These are phyloP conservation scores for Oncorhynchus gorbuscha DNA, from an alignment of 2,113 vertebrate species.

Conservation along the genomic window DNA sequence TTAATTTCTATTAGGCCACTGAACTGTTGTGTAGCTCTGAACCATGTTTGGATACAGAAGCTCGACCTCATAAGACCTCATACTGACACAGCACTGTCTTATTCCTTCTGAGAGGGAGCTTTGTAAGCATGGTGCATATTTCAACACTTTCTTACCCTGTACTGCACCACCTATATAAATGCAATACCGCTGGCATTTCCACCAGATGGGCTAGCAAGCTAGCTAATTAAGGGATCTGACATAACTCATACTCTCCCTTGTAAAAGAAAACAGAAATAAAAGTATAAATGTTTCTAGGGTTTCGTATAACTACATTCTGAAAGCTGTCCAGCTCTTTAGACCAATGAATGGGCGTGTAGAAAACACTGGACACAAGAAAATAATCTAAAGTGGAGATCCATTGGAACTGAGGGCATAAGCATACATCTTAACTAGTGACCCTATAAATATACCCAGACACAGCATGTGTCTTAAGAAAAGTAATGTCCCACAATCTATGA, in stretches of 20 bases:
- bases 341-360: slow-evolving; percentile 40
- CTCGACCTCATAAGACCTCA: slow-evolving; percentile 23
- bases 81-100: slow-evolving; percentile 9
- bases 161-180: slow-evolving; percentile 59
- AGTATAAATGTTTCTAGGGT: slow-evolving; percentile 55
- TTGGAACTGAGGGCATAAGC: slow-evolving; percentile 55
- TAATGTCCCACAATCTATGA: slow-evolving; percentile 71
- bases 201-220: slow-evolving; percentile 46
- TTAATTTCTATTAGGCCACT: slow-evolving; percentile 4
- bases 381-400: slow-evolving; percentile 47
- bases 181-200: slow-evolving; percentile 38
- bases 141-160: slow-evolving; percentile 58
- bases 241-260: slow-evolving; percentile 44
- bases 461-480: slow-evolving; percentile 52
- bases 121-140: slow-evolving; percentile 22
- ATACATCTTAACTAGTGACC: slow-evolving; percentile 68
- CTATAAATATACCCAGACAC: slow-evolving; percentile 76
- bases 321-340: slow-evolving; percentile 65
- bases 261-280: background rate
- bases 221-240: slow-evolving; percentile 45
- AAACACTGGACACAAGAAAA: slow-evolving; percentile 55
- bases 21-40: background rate
- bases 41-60: background rate
- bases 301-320: slow-evolving; percentile 74
- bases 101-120: slow-evolving; percentile 17